Evolutionary conservation across 2,888 invertebrate genomes (phyloP), one percentile per base, ranked within the genome.

Genomic region (Tanypteryx hageni): DNA sequence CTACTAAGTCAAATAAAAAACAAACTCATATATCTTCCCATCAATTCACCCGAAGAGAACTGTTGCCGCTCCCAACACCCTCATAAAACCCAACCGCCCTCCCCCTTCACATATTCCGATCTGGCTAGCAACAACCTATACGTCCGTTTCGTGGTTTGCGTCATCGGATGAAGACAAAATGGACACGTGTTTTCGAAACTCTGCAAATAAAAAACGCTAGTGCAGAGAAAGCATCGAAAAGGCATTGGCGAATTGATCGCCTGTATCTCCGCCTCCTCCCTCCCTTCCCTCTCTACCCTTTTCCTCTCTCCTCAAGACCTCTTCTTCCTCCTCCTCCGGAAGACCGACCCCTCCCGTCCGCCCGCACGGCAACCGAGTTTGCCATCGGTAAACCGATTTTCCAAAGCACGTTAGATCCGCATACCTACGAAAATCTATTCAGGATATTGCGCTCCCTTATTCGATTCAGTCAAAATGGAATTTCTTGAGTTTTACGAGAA

Each of bases 371-470:
- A 89, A 68, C 89, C 68, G 89, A 64, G 89, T 89, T 89, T 89
- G 89, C 64, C 89, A 89, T 89, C 89, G 64, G 89, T 89, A 89
- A 89, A 89, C 61, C 89, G 89, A 89, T 89, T 89, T 89, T 64
- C 64, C 64, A 64, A 89, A 89, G 22, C 68, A 64, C 68, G 89
- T 89, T 89, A 89, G 89, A 89, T 89, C 64, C 89, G 89, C 89
- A 89, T 89, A 64, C 89, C 89, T 89, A 89, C 89, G 89, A 89
- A 89, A 64, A 89, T 89, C 89, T 89, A 89, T 89, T 89, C 89
- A 89, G 89, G 89, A 89, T 89, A 89, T 89, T 89, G 89, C 89
- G 64, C 44, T 76, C 89, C n/a, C 64, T 89, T 61, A 89, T 89
- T 89, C 89, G 64, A 89, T 89, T 68, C 59, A 27, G 64, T 44